These are phyloP conservation scores for Margarornis squamiger DNA, from an alignment of 2,797 vertebrate genomes.

Conservation along the genomic window DNA sequence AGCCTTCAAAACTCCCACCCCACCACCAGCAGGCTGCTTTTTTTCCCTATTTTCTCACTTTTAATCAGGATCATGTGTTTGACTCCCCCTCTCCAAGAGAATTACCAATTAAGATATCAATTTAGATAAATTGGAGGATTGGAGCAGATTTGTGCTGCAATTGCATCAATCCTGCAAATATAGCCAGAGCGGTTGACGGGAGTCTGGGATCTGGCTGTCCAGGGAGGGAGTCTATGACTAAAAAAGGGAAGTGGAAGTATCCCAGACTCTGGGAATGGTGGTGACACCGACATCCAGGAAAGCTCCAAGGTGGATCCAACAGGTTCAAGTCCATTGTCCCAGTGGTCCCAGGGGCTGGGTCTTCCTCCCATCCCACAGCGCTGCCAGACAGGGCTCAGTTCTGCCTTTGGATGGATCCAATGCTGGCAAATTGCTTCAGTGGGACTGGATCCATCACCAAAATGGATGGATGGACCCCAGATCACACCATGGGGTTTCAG, in stretches of 20 bases:
- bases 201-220: neutral
- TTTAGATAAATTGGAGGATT: slow-evolving; percentile 24
- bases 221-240: neutral
- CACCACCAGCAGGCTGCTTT: neutral
- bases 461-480: accelerated
- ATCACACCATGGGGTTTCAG: accelerated
- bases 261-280: accelerated
- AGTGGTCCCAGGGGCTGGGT: accelerated
- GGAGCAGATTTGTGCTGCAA: neutral
- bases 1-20: neutral
- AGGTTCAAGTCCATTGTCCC: accelerated
- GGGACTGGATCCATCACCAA: accelerated
- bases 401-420: accelerated
- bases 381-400: neutral
- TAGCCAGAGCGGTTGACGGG: neutral
- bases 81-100: neutral
- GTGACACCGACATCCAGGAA: neutral
- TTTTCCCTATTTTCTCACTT: neutral
- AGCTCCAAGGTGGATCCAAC: neutral
- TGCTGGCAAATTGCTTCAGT: neutral
- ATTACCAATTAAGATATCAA: slow-evolving; percentile 25
- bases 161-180: neutral
- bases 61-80: neutral
- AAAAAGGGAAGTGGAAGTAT: neutral
- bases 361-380: neutral